A percentile compares a stretch with the other conserved stretches of the same genome.
These are phyloP conservation scores for Protaetia brevitarsis DNA, from an alignment of 1,140 invertebrate species.

Conservation along the genomic window DNA sequence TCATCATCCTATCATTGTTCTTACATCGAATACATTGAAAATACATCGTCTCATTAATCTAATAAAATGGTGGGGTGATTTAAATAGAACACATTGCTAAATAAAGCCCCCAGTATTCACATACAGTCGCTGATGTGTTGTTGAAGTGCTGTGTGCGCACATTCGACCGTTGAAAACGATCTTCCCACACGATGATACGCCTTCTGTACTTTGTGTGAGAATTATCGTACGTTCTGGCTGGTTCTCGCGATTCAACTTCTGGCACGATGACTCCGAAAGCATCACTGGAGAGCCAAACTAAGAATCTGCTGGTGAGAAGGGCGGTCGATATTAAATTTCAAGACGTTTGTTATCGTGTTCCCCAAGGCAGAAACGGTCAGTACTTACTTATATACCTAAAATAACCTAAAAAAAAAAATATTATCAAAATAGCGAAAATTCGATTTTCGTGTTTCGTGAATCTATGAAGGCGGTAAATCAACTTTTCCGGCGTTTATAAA, in stretches of 20 bases:
- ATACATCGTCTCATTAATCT: background rate
- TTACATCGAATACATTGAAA: background rate
- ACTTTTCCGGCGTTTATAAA: no score
- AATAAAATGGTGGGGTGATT: background rate
- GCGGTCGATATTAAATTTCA: conserved; percentile 70
- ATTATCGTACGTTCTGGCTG: no score
- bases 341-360: conserved; percentile 67
- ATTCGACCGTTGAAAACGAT: no score
- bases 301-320: conserved; percentile 42
- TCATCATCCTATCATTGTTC: background rate
- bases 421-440: no score
- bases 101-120: background rate
- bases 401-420: background rate
- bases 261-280: no score
- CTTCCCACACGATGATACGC: no score
- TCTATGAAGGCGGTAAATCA: no score
- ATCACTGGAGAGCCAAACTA: background rate
- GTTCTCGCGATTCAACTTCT: no score
- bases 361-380: conserved; percentile 62
- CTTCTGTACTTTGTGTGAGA: no score
- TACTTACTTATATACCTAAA: conserved; percentile 22
- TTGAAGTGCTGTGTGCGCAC: no score
- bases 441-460: no score
- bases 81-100: conserved; percentile 1
- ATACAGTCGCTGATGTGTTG: background rate